Conservation (phyloP, 2,113 vertebrate species). For the Aegithalos caudatus region DNA sequence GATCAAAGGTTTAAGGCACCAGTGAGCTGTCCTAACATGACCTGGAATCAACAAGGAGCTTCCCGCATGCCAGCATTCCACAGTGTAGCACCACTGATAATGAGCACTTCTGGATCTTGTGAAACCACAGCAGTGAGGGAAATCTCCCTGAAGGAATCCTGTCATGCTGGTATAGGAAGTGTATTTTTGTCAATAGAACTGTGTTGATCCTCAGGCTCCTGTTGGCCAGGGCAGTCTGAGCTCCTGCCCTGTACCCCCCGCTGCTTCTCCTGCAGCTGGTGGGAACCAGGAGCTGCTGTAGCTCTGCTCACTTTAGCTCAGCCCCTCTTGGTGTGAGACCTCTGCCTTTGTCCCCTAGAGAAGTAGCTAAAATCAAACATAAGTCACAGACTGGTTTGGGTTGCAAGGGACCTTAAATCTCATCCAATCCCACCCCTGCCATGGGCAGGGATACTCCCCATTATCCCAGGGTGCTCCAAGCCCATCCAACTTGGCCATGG, state of each 20-base stretch:
- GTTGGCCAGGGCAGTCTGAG: background rate
- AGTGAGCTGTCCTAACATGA: background rate
- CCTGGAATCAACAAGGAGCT: background rate
- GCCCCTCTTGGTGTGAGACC: background rate
- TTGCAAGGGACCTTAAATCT: background rate
- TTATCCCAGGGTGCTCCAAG: background rate
- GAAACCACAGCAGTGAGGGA: fast-evolving
- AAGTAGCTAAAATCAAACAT: background rate
- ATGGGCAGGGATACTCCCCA: background rate
- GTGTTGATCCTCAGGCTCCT: background rate
- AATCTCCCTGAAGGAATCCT: background rate
- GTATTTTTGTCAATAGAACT: background rate
- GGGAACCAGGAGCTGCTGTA: background rate
- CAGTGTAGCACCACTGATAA: background rate
- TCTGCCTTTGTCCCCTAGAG: background rate
- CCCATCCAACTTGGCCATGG: background rate
- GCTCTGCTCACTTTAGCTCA: background rate
- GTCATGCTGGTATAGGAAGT: background rate
- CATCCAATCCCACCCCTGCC: background rate
- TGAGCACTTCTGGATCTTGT: background rate
- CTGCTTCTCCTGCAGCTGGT: background rate
- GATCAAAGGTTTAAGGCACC: background rate
- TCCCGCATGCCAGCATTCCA: fast-evolving
- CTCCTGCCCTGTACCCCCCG: background rate
- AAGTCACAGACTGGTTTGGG: background rate